A percentile compares a stretch with the other conserved stretches of the same genome.
Evolutionary conservation across 2,888 invertebrate genomes (phyloP).

Genomic region (Andrena hattorfiana): DNA sequence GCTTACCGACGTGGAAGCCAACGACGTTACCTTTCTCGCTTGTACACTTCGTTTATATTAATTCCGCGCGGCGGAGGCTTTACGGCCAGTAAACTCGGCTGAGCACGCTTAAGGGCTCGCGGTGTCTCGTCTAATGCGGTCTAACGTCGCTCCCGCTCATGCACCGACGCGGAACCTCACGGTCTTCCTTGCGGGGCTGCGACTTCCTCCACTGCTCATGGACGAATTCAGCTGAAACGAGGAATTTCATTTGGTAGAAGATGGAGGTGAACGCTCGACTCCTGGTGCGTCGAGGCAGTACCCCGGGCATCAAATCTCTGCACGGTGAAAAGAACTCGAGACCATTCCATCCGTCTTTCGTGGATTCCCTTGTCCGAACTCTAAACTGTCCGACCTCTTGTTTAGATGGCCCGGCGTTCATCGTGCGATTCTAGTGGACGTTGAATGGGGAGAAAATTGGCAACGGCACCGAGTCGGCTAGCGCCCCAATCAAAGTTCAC

Average conservation of each 20-base stretch:
- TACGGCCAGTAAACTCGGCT: slow-evolving; percentile 54
- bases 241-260: not conserved
- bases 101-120: slow-evolving; percentile 46
- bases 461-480: too few relatives aligned
- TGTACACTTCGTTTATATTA: slow-evolving; percentile 59
- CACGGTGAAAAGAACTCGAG: not conserved
- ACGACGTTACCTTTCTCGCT: slow-evolving; percentile 44
- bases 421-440: too few relatives aligned
- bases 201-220: not conserved
- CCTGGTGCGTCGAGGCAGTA: not conserved
- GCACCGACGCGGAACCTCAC: slow-evolving; percentile 20
- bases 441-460: too few relatives aligned
- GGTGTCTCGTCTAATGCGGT: slow-evolving; percentile 34
- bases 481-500: slow-evolving; percentile 1
- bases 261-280: not conserved
- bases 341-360: too few relatives aligned
- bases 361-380: too few relatives aligned
- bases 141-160: slow-evolving; percentile 26
- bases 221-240: not conserved
- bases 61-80: slow-evolving; percentile 52
- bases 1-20: slow-evolving; percentile 45
- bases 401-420: too few relatives aligned
- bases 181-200: not conserved
- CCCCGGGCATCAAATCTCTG: not conserved
- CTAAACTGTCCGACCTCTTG: too few relatives aligned